These are phyloP conservation scores for Papilio gigon DNA, from an alignment of 2,888 invertebrate genomes.

Conservation along the genomic window DNA sequence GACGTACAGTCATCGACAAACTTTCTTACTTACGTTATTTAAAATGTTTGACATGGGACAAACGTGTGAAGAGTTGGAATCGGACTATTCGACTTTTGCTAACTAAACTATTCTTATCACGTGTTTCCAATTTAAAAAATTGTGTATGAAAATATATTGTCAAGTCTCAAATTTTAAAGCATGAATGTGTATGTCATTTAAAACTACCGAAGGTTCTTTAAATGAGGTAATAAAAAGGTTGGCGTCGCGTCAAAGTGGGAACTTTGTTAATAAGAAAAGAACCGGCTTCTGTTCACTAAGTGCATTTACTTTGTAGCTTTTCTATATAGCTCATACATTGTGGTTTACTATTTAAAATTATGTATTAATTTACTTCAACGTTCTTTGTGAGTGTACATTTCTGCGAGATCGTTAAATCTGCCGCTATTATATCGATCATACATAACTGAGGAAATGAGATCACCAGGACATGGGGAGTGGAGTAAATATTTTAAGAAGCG, in stretches of 20 bases:
- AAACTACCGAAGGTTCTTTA: neutral
- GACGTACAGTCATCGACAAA: conserved; percentile 40
- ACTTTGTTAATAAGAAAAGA: neutral
- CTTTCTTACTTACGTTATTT: neutral
- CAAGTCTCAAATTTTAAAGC: no score
- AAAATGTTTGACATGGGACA: neutral
- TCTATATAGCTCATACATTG: no score
- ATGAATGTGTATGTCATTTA: no score
- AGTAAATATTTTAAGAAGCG: conserved; percentile 37
- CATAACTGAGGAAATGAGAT: conserved; percentile 58
- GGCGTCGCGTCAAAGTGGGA: neutral
- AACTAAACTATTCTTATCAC: neutral
- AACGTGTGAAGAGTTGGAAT: neutral
- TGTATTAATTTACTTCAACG: neutral
- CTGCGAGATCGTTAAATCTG: conserved; percentile 54
- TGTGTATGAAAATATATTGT: no score
- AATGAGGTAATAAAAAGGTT: neutral
- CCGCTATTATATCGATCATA: conserved; percentile 59
- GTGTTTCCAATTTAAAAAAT: no score
- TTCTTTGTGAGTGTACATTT: conserved; percentile 50
- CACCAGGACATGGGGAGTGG: conserved; percentile 68
- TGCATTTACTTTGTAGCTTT: no score
- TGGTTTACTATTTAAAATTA: neutral
- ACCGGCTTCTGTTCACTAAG: no score
- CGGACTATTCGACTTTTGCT: no score